Percentiles rank a stretch among this genome's conserved stretches.
These are phyloP conservation scores for Sphenopsis melanotis DNA, from an alignment of 2,797 vertebrate genomes.

Conservation along the genomic window DNA sequence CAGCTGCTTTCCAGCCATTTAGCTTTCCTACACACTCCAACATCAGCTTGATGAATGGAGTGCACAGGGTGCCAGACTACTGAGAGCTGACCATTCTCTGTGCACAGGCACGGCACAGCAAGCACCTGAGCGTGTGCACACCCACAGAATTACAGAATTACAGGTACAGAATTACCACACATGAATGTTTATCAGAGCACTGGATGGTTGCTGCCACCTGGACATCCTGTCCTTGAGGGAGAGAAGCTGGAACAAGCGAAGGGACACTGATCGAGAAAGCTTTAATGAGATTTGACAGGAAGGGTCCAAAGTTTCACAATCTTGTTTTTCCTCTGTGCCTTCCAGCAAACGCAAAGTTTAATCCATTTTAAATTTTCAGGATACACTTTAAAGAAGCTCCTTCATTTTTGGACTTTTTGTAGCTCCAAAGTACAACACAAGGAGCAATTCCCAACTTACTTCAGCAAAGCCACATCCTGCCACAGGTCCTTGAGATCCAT, in stretches of 20 bases:
- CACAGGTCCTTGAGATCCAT: not conserved
- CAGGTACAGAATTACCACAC: not conserved
- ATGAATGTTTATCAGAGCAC: not conserved
- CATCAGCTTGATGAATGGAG: not conserved
- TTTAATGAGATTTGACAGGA: not conserved
- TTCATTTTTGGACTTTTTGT: not conserved
- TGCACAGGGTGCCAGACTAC: not conserved
- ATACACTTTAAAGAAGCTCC: fast-evolving
- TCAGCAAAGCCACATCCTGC: not conserved
- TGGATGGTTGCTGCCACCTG: not conserved
- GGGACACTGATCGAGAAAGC: not conserved
- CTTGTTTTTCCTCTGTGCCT: not conserved
- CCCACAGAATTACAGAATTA: no score
- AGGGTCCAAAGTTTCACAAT: not conserved
- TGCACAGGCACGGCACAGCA: not conserved
- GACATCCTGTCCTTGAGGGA: not conserved
- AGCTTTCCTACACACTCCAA: not conserved
- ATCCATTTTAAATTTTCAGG: not conserved
- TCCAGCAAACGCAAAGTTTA: not conserved
- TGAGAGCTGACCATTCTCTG: not conserved
- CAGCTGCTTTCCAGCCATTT: not conserved
- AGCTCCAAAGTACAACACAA: not conserved
- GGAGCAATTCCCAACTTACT: not conserved
- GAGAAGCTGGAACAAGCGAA: not conserved
- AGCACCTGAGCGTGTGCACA: not conserved